Evolutionary conservation across 2,113 vertebrate genomes (phyloP), one percentile per base, ranked within the genome.

Genomic region (Dromaius novaehollandiae): DNA sequence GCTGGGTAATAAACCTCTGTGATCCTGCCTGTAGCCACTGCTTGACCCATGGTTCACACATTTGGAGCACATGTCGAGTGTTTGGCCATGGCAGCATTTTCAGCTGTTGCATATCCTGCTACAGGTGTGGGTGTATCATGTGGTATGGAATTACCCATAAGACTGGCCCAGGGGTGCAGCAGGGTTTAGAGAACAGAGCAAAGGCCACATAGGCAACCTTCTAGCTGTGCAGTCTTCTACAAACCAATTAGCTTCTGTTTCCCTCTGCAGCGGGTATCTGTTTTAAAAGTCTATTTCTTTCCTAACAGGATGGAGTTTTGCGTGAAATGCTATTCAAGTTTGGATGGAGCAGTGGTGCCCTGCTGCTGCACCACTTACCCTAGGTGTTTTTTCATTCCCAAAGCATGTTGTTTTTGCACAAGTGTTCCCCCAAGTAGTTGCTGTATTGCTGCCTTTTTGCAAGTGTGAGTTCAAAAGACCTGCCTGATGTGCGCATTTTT

Each of bases 321-420:
- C 38, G 75, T 78, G 25, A 40, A 75, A 55, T 63, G 11, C 12
- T 46, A 1, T 32, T 58, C 40, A 48, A 2, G 17, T 3, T 51
- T 11, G 65, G 20, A 44, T 12, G 63, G 55, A 58, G 3, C 0
- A 0, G 36, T 8, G 25, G 68, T 86, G 71, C 63, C 20, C 38
- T 9, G 22, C 51, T 50, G 55, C 44, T n/a, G 64, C 42, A 18
- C 44, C 9, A 0, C 21, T 73, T 22, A 8, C 28, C 48, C 22
- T 7, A 6, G 15, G 11, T 3, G 18, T 38, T 48, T 58, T 50
- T 36, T 46, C 26, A 46, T n/a, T 21, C 56, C 14, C 36, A 17
- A 42, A 28, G 40, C 14, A 32, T 40, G 25, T 30, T 73, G 7
- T 2, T 86, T 48, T 76, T 90, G 58, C 48, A 74, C 19, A n/a